Conservation (phyloP, 1,140 invertebrate species). For the Philotrypesis tridentata region DNA sequence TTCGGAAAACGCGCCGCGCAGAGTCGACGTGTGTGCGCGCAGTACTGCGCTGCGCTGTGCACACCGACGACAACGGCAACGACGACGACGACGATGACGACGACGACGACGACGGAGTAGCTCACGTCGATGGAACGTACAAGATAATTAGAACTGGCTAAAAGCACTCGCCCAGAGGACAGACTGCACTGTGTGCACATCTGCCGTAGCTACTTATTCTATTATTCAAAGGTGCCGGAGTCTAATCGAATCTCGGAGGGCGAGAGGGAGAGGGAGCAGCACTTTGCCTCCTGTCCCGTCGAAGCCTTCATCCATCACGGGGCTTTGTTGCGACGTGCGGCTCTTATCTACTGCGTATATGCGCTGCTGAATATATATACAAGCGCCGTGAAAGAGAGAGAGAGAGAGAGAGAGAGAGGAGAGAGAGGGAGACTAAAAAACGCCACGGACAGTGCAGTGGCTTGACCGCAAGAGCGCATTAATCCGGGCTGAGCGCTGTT, state of each 20-base stretch:
- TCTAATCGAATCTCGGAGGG: not conserved
- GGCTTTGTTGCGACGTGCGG: conserved; percentile 24
- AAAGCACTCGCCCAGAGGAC: not conserved
- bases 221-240: conserved; percentile 27
- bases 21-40: not conserved
- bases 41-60: too few relatives aligned
- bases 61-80: too few relatives aligned
- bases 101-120: too few relatives aligned
- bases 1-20: not conserved
- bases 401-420: too few relatives aligned
- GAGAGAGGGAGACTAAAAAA: not conserved
- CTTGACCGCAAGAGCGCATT: not conserved
- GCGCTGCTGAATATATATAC: not conserved
- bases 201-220: not conserved
- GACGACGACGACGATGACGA: too few relatives aligned
- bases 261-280: not conserved
- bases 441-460: not conserved
- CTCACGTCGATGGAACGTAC: too few relatives aligned
- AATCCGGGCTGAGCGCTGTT: not conserved
- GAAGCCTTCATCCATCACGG: conserved; percentile 34
- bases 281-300: conserved; percentile 34
- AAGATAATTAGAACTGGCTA: not conserved
- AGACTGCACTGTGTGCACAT: too few relatives aligned
- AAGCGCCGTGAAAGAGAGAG: too few relatives aligned
- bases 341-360: not conserved